A percentile compares a stretch with the other conserved stretches of the same genome.
These are phyloP conservation scores for Heterodera filipjevi DNA, from an alignment of 2,888 invertebrate genomes.

Conservation along the genomic window DNA sequence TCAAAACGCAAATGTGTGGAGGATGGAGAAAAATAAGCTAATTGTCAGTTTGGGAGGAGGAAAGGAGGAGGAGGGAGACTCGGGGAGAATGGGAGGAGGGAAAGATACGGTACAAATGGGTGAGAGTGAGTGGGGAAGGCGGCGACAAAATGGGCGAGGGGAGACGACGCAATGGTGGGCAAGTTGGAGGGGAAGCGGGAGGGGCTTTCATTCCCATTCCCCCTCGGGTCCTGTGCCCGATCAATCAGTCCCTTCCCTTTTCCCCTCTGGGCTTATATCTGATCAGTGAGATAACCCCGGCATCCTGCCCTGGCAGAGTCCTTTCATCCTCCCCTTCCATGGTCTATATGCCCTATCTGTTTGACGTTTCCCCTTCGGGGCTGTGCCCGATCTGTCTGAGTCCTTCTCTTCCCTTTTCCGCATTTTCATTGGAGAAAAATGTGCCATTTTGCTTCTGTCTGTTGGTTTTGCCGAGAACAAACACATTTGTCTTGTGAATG, in stretches of 20 bases:
- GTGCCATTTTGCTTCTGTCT: not conserved
- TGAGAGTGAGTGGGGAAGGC: not conserved
- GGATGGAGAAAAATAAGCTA: not conserved
- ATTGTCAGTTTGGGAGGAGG: conserved; percentile 15
- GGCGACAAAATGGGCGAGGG: not conserved
- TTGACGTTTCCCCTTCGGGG: too few relatives aligned
- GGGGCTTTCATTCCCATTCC: too few relatives aligned
- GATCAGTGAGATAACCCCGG: too few relatives aligned
- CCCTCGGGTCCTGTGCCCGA: too few relatives aligned
- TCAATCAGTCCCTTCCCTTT: not conserved
- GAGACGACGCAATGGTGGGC: not conserved
- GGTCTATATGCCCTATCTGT: too few relatives aligned
- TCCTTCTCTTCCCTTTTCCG: not conserved
- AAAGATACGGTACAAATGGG: not conserved
- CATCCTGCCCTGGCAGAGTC: too few relatives aligned
- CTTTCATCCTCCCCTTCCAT: too few relatives aligned
- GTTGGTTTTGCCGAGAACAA: conserved; percentile 4
- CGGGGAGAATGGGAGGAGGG: not conserved
- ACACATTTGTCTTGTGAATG: conserved; percentile 6
- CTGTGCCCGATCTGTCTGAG: not conserved
- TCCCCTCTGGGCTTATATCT: too few relatives aligned
- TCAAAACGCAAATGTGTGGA: not conserved
- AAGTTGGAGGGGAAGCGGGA: not conserved
- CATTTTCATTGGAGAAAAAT: not conserved
- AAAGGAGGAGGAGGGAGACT: not conserved